phyloP scores from a whole-genome alignment of 2,888 invertebrate species.

The Fragum fragum region DNA sequence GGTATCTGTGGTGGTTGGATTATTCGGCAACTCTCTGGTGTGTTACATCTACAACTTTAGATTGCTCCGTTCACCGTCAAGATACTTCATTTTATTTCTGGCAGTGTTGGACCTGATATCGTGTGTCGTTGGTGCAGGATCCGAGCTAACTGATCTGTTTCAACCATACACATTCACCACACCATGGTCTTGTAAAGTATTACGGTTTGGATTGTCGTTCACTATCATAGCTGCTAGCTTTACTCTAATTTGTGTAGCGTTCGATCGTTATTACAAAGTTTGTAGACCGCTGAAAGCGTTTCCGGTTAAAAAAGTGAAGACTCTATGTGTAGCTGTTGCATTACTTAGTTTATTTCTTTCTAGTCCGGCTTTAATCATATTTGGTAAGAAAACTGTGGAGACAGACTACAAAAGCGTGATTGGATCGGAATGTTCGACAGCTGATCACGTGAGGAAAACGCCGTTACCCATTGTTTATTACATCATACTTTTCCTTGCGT shows the following conservation, averaged over 20 bases:
- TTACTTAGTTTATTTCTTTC: constrained; percentile 69
- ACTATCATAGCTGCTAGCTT: constrained; percentile 75
- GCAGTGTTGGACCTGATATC: constrained; percentile 77
- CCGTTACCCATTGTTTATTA: constrained; percentile 74
- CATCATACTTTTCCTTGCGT: constrained; percentile 68
- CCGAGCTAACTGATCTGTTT: constrained; percentile 74
- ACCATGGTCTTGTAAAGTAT: constrained; percentile 74
- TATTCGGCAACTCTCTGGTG: constrained; percentile 76
- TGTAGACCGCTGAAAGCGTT: constrained; percentile 76
- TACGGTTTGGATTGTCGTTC: constrained; percentile 75
- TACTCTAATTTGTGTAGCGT: constrained; percentile 77
- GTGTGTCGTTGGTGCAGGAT: constrained; percentile 74
- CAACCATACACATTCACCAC: constrained; percentile 74
- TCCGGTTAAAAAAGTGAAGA: constrained; percentile 72
- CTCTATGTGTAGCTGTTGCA: constrained; percentile 69
- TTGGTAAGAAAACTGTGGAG: constrained; percentile 70
- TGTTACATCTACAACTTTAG: constrained; percentile 77
- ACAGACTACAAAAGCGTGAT: constrained; percentile 57
- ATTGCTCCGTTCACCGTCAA: constrained; percentile 76
- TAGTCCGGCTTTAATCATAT: constrained; percentile 74
- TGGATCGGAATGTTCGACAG: constrained; percentile 76
- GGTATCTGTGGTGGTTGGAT: constrained; percentile 69
- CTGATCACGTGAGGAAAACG: constrained; percentile 65
- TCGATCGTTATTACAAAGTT: constrained; percentile 78
- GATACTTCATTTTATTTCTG: constrained; percentile 78